Evolutionary conservation across 1,140 invertebrate genomes (phyloP).

Genomic region (Heliconius nattereri): DNA sequence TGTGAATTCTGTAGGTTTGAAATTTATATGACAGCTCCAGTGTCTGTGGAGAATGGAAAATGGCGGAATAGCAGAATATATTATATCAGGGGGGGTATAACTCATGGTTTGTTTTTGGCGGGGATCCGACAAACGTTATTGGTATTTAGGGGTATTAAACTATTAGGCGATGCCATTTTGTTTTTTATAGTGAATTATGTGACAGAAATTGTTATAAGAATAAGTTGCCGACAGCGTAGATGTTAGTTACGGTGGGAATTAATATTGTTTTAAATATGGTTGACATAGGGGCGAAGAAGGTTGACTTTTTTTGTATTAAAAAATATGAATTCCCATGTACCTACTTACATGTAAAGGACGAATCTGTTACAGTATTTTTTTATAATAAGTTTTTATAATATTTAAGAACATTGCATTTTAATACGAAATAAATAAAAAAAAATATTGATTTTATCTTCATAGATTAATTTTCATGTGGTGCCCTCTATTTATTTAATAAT

Average conservation of each 20-base stretch:
- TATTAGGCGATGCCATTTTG: conserved; percentile 68
- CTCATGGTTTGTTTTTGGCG: conserved; percentile 80
- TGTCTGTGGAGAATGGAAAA: conserved; percentile 80
- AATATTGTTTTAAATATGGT: conserved; percentile 63
- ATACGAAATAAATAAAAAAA: no score
- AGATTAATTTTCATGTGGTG: no score
- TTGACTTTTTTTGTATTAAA: not conserved
- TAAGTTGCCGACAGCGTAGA: conserved; percentile 65
- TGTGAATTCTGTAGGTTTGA: conserved; percentile 76
- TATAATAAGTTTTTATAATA: no score
- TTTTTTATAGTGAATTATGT: conserved; percentile 68
- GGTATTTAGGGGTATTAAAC: conserved; percentile 78
- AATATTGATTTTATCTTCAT: no score
- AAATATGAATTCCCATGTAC: not conserved
- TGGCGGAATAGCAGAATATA: conserved; percentile 77
- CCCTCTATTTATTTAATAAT: no score
- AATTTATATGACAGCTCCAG: conserved; percentile 79
- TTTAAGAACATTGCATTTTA: no score
- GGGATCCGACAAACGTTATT: conserved; percentile 79
- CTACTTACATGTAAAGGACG: no score
- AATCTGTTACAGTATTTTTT: not conserved
- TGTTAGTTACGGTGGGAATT: conserved; percentile 71
- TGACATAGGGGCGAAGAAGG: conserved; percentile 10
- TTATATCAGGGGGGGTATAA: conserved; percentile 76
- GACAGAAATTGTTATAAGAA: conserved; percentile 61